Conservation (phyloP, 2,113 vertebrate species). For the Chitala chitala region DNA sequence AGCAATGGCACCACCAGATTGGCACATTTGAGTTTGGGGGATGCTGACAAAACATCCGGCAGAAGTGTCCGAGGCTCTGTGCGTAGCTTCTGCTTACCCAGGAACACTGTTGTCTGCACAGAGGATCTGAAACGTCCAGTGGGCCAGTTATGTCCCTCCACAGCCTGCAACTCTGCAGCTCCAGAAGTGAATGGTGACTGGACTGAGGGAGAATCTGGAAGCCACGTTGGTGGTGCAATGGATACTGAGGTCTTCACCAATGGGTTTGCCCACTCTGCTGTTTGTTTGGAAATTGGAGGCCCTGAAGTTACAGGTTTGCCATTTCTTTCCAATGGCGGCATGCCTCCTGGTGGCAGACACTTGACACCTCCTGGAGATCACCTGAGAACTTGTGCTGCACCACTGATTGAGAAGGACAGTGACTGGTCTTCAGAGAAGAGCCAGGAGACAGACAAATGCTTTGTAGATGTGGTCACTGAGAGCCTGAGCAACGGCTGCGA, state of each 20-base stretch:
- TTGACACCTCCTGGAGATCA: background rate
- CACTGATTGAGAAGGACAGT: conserved; percentile 47
- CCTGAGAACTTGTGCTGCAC: too few relatives aligned
- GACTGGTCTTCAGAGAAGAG: conserved; percentile 48
- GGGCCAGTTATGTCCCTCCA: conserved; percentile 52
- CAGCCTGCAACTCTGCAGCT: conserved; percentile 44
- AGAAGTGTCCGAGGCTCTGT: conserved; percentile 57
- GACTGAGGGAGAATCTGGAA: conserved; percentile 46
- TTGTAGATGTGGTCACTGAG: background rate
- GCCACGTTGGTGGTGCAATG: conserved; percentile 62
- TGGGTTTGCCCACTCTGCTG: conserved; percentile 58
- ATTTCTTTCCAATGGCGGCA: conserved; percentile 60
- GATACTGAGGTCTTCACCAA: conserved; percentile 69
- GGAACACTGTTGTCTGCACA: conserved; percentile 37
- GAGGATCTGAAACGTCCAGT: conserved; percentile 46
- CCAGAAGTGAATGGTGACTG: conserved; percentile 39
- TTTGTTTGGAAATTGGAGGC: too few relatives aligned
- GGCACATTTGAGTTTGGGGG: conserved; percentile 62
- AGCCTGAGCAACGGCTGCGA: conserved; percentile 32
- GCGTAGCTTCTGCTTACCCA: conserved; percentile 59
- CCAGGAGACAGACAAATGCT: background rate
- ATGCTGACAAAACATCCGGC: conserved; percentile 49
- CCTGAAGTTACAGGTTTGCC: conserved; percentile 79
- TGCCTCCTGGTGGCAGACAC: background rate
- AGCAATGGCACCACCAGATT: conserved; percentile 58